Evolutionary conservation across 2,797 vertebrate genomes (phyloP), one percentile per base, ranked within the genome.

Genomic region (Spinus olivaceus): DNA sequence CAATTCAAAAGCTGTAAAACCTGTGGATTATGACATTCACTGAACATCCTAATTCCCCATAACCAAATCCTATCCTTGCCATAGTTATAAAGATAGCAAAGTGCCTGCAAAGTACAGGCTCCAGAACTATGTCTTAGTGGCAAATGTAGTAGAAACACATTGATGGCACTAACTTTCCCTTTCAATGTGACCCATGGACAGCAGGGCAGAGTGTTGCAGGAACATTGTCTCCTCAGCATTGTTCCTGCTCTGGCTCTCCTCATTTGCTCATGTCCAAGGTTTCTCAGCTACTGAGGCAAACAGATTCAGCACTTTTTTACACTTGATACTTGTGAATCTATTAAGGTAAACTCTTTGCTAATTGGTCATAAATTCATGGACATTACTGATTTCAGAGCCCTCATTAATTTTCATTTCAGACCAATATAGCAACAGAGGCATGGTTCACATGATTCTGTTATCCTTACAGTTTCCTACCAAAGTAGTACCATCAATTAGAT

Each of bases 221-320:
- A 86, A 89, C 81, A 81, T 72, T 86, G 86, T 94, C 88, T 95
- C 69, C 86, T 95, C 84, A 87, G 90, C 72, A 33, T 57, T 95
- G 72, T 95, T 89, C 81, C 47, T 79, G 17, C 32, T 67, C 69
- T 46, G 30, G 4, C 39, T 80, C n/a, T 46, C 13, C 49, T 91
- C 69, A 14, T 79, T 73, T 81, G 69, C 39, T 51, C 13, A 0
- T 27, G 42, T 54, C 69, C 65, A 30, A 41, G 42, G 32, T 82
- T 91, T 94, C 61, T 41, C 30, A 54, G 69, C 24, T 71, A 35
- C 57, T 16, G n/a, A 83, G 76, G 32, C 39, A 74, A 82, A 95
- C 0, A 4, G 42, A 81, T 86, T 94, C 91, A 95, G 78, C 83
- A 77, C 24, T 90, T 93, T 87, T 47, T 77, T 84, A 39, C 67